These are phyloP conservation scores for Xerus inauris DNA, from an alignment of 2,113 vertebrate genomes.

Conservation along the genomic window DNA sequence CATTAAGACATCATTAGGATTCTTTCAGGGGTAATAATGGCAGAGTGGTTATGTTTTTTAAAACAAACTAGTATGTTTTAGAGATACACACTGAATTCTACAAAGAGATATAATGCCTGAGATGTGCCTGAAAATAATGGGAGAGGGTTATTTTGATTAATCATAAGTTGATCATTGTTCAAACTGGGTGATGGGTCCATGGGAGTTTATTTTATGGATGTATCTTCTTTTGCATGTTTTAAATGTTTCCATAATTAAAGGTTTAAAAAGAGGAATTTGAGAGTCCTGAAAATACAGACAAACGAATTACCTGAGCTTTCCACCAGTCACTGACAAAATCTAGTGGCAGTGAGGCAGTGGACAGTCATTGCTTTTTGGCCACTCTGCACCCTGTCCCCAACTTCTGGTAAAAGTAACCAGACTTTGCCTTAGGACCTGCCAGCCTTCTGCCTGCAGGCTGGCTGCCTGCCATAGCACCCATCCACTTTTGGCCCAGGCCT, in stretches of 20 bases:
- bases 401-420: not conserved
- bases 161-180: rapidly evolving
- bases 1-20: too few species aligned
- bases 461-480: not conserved
- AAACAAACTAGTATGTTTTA: not conserved
- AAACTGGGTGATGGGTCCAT: rapidly evolving
- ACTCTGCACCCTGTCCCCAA: not conserved
- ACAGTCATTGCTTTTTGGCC: not conserved
- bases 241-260: not conserved
- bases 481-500: not conserved
- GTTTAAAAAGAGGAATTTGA: not conserved
- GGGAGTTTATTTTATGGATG: not conserved
- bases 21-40: not conserved
- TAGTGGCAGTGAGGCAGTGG: not conserved
- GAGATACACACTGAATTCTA: not conserved
- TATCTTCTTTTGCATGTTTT: not conserved
- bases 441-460: not conserved
- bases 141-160: not conserved
- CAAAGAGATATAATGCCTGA: not conserved
- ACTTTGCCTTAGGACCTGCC: not conserved
- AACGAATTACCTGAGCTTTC: rapidly evolving
- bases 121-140: not conserved
- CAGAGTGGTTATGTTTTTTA: not conserved
- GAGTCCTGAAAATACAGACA: not conserved
- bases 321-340: not conserved